Percentiles rank a stretch among this genome's conserved stretches.
Conservation (phyloP, 2,113 vertebrate genomes). For the Stercorarius parasiticus region DNA sequence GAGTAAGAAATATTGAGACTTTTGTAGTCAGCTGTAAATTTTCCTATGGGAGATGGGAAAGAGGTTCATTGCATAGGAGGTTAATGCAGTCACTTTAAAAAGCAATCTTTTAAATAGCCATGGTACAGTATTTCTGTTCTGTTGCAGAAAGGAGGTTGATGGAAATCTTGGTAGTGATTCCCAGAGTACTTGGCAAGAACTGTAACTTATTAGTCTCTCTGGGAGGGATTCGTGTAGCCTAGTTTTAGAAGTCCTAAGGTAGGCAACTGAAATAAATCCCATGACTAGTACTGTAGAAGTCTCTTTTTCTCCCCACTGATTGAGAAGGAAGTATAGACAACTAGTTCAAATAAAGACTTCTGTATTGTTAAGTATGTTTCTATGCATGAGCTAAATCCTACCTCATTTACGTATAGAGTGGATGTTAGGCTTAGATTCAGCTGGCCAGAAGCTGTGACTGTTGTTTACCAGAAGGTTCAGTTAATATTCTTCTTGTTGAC, state of each 20-base stretch:
- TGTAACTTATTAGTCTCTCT: neutral
- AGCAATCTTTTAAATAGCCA: neutral
- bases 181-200: neutral
- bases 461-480: neutral
- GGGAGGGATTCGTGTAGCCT: neutral
- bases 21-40: conserved; percentile 18
- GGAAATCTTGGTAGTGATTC: neutral
- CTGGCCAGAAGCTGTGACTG: neutral
- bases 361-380: neutral
- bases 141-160: neutral
- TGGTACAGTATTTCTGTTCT: neutral
- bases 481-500: neutral
- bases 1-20: conserved; percentile 4
- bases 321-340: neutral
- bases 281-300: neutral
- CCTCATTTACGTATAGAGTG: neutral
- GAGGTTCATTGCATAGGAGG: conserved; percentile 11
- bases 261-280: neutral
- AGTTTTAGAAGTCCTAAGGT: neutral
- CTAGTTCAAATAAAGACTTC: neutral
- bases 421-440: neutral
- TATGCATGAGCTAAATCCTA: neutral
- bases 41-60: neutral
- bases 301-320: neutral
- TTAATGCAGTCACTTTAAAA: conserved; percentile 19